Conservation (phyloP, 2,113 vertebrate species). For the Coptodon bakossiorum region DNA sequence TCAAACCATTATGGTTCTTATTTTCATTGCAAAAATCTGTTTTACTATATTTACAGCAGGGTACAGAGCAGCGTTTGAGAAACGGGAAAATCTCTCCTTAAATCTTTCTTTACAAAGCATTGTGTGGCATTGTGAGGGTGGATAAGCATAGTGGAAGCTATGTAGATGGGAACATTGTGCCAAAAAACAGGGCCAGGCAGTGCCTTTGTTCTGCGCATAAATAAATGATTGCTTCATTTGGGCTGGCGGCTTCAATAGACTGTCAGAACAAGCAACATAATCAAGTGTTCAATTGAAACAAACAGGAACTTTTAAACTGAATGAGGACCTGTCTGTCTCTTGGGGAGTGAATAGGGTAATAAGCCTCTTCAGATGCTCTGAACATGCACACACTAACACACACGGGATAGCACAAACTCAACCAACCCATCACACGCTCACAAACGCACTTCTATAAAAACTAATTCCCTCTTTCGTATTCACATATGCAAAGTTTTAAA, state of each 20-base stretch:
- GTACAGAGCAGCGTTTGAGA: conserved; percentile 1
- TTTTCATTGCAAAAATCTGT: not conserved
- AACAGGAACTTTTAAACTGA: conserved; percentile 57
- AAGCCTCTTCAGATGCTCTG: conserved; percentile 42
- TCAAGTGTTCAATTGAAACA: conserved; percentile 55
- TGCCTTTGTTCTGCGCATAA: conserved; percentile 58
- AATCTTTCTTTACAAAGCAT: conserved; percentile 31
- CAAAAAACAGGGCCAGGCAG: conserved; percentile 60
- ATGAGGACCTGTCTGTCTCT: conserved; percentile 54
- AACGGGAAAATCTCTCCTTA: conserved; percentile 11
- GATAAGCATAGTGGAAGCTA: conserved; percentile 41
- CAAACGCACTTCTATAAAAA: not conserved
- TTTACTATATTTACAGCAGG: not conserved
- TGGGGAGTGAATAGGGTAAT: conserved; percentile 41
- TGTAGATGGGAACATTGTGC: conserved; percentile 47
- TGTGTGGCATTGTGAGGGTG: conserved; percentile 12
- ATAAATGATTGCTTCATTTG: conserved; percentile 68
- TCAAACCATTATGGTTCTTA: not conserved
- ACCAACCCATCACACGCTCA: not conserved
- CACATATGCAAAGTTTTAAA: not conserved
- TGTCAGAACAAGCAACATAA: conserved; percentile 53
- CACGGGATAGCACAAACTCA: not conserved
- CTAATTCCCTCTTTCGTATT: not conserved
- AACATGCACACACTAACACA: not conserved
- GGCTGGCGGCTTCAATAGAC: conserved; percentile 51